phyloP scores from a whole-genome alignment of 2,888 invertebrate species.

The Pyrrhopygopsis socrates region DNA sequence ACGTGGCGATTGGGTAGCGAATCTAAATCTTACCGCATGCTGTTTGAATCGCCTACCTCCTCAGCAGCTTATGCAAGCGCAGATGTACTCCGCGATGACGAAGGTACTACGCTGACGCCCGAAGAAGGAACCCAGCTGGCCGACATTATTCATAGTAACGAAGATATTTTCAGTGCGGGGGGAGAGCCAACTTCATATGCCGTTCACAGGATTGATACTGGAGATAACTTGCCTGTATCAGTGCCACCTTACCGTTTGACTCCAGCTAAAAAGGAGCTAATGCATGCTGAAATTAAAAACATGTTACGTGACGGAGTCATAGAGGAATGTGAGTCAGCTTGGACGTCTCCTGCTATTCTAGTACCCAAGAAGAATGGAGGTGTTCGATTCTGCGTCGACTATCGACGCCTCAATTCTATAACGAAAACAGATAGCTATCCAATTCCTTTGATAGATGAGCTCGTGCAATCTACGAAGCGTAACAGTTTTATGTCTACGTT shows the following conservation, averaged over 20 bases:
- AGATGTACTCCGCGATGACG: neutral
- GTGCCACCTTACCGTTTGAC: conserved; percentile 70
- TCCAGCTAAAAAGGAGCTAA: conserved; percentile 68
- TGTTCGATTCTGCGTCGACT: conserved; percentile 88
- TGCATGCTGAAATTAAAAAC: conserved; percentile 81
- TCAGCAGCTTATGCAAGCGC: neutral
- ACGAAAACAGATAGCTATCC: conserved; percentile 87
- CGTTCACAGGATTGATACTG: conserved; percentile 83
- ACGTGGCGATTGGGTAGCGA: neutral
- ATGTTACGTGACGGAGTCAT: conserved; percentile 88
- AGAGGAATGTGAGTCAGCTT: conserved; percentile 89
- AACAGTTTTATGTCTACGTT: conserved; percentile 87
- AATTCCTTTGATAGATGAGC: conserved; percentile 89
- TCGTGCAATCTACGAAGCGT: conserved; percentile 87
- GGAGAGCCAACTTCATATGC: conserved; percentile 7
- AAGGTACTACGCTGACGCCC: neutral
- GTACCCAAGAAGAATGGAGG: conserved; percentile 88
- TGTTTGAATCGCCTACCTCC: neutral
- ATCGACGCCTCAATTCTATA: conserved; percentile 80
- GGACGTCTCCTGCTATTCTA: conserved; percentile 88
- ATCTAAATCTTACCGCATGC: neutral
- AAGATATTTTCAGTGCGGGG: conserved; percentile 13
- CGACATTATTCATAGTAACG: neutral
- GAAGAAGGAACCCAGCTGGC: conserved; percentile 1
- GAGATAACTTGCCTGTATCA: conserved; percentile 79